Percentiles rank a stretch among this genome's conserved stretches.
These are phyloP conservation scores for Drosophila subsilvestris DNA, from an alignment of 2,888 invertebrate species.

Conservation along the genomic window DNA sequence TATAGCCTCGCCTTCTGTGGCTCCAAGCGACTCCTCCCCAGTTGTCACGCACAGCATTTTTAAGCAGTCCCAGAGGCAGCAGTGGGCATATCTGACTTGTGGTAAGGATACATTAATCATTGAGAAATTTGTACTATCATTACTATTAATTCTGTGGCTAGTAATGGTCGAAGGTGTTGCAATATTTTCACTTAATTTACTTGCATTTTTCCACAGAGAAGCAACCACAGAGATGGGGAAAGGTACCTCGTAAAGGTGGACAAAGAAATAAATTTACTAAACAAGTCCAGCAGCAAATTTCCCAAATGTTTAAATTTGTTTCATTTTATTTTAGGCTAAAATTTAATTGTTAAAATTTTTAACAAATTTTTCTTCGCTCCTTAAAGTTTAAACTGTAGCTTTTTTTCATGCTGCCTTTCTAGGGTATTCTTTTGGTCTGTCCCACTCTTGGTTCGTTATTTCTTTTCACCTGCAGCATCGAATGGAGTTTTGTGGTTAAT, in stretches of 20 bases:
- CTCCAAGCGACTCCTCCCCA: constrained; percentile 5
- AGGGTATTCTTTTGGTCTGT: constrained; percentile 13
- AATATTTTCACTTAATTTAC: not conserved
- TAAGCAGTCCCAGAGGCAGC: not conserved
- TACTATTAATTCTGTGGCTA: too few species aligned
- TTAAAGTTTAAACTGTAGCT: not conserved
- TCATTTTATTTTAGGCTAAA: too few species aligned
- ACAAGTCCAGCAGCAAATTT: not conserved
- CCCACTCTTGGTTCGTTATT: not conserved
- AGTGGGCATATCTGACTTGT: not conserved
- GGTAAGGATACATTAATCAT: not conserved
- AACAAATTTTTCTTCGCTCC: not conserved
- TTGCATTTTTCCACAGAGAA: not conserved
- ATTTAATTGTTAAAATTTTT: too few species aligned
- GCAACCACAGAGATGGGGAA: too few species aligned
- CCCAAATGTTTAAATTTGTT: not conserved
- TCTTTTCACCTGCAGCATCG: constrained; percentile 53
- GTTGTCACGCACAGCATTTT: constrained; percentile 47
- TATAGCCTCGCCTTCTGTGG: constrained; percentile 44
- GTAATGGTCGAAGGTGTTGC: not conserved
- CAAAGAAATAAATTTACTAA: too few species aligned
- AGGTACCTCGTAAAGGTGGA: too few species aligned
- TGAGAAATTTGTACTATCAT: too few species aligned
- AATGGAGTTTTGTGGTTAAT: constrained; percentile 70
- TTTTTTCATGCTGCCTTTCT: not conserved